Percentiles rank a stretch among this genome's conserved stretches.
phyloP scores from a whole-genome alignment of 2,888 invertebrate species.

The Mycogona germanica region DNA sequence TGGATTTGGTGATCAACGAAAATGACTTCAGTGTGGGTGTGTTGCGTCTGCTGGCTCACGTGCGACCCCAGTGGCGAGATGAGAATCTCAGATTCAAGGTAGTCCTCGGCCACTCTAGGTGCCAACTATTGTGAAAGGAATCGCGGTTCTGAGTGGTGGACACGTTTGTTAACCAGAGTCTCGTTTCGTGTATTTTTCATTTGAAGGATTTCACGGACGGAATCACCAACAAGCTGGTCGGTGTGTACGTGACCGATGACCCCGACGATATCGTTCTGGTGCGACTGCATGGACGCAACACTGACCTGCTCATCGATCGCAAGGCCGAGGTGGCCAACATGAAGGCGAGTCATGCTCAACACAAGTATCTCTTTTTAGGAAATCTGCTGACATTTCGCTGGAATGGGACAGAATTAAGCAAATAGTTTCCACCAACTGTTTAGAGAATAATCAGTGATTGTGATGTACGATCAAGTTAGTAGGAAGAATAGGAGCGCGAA shows the following conservation, averaged over 20 bases:
- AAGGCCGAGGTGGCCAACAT: slow-evolving; percentile 48
- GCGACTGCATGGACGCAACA: slow-evolving; percentile 84
- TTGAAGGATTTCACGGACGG: slow-evolving; percentile 81
- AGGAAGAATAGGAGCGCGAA: too few relatives aligned
- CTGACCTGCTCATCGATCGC: slow-evolving; percentile 82
- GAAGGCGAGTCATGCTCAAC: slow-evolving; percentile 21
- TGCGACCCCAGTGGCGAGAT: slow-evolving; percentile 57
- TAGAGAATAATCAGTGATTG: too few relatives aligned
- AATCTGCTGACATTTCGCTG: neutral
- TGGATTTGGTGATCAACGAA: slow-evolving; percentile 47
- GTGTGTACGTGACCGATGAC: slow-evolving; percentile 47
- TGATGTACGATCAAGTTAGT: too few relatives aligned
- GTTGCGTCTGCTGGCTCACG: slow-evolving; percentile 47
- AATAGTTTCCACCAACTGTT: too few relatives aligned
- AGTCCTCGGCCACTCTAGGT: too few relatives aligned
- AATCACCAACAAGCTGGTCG: slow-evolving; percentile 82
- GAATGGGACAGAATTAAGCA: too few relatives aligned
- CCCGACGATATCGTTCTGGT: slow-evolving; percentile 63
- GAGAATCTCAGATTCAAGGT: slow-evolving; percentile 59
- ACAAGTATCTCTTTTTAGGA: slow-evolving; percentile 23
- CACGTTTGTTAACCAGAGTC: slow-evolving; percentile 7
- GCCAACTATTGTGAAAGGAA: neutral
- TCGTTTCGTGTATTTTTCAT: slow-evolving; percentile 22
- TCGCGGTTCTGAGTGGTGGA: neutral
- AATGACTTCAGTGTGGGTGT: slow-evolving; percentile 54